phyloP scores from a whole-genome alignment of 2,113 vertebrate species.

The Tor tambroides region DNA sequence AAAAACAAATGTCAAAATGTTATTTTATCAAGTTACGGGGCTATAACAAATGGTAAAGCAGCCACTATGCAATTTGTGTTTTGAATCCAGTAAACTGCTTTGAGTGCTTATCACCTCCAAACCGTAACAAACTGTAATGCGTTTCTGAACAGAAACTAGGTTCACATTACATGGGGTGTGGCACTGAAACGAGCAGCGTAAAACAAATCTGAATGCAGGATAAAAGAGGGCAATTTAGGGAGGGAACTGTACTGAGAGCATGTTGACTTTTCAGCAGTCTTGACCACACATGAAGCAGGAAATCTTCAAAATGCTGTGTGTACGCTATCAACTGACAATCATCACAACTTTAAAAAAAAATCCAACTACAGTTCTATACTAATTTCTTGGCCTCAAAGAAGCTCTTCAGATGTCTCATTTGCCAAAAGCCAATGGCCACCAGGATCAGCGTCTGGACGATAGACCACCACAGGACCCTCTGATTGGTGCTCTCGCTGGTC shows the following conservation, averaged over 20 bases:
- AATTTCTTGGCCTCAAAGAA: conserved; percentile 96
- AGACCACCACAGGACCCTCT: conserved; percentile 92
- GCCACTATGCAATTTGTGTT: neutral
- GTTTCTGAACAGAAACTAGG: neutral
- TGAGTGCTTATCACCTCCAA: neutral
- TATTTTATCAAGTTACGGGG: neutral
- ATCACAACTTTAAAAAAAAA: conserved; percentile 47
- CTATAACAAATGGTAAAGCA: neutral
- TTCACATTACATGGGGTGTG: conserved; percentile 26
- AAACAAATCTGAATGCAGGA: conserved; percentile 30
- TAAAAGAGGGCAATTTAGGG: conserved; percentile 16
- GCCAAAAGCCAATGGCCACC: conserved; percentile 90
- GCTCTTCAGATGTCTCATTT: conserved; percentile 86
- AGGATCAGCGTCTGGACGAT: conserved; percentile 92
- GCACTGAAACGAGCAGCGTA: conserved; percentile 29
- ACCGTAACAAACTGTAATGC: neutral
- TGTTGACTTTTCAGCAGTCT: conserved; percentile 53
- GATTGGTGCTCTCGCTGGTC: conserved; percentile 93
- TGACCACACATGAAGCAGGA: conserved; percentile 32
- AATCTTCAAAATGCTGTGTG: conserved; percentile 46
- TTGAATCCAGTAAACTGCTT: neutral
- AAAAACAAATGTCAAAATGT: neutral
- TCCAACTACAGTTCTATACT: conserved; percentile 74
- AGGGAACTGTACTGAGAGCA: conserved; percentile 12
- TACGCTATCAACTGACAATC: conserved; percentile 62